These are phyloP conservation scores for Canis aureus DNA, from an alignment of 2,113 vertebrate species.

Conservation along the genomic window DNA sequence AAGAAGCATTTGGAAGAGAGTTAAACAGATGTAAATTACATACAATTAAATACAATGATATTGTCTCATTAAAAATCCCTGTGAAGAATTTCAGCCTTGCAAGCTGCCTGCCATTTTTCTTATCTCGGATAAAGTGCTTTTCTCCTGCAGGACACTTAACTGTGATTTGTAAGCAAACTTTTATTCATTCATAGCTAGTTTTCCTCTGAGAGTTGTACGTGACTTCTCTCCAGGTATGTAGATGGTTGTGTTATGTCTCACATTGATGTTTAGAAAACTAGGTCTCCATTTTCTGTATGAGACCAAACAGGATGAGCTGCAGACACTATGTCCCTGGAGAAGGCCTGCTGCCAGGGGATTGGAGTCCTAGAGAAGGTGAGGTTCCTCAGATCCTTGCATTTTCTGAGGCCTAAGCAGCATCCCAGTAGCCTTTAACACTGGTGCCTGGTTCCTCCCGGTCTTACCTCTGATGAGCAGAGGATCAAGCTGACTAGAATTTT, in stretches of 20 bases:
- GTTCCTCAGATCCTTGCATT: background rate
- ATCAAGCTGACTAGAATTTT: background rate
- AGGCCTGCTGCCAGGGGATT: background rate
- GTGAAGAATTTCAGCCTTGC: conserved; percentile 16
- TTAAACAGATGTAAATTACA: conserved; percentile 1
- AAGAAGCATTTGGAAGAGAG: background rate
- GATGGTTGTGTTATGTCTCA: conserved; percentile 11
- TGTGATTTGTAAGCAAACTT: conserved; percentile 31
- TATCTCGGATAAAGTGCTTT: background rate
- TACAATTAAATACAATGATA: background rate
- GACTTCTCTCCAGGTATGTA: background rate
- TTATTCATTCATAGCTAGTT: conserved; percentile 24
- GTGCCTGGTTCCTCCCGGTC: background rate
- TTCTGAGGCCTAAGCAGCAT: background rate
- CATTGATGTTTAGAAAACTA: background rate
- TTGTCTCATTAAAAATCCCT: background rate
- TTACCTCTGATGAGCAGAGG: background rate
- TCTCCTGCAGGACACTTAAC: background rate
- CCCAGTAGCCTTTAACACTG: background rate
- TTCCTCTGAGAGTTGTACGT: background rate
- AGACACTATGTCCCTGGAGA: background rate
- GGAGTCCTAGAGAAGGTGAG: background rate
- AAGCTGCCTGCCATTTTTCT: background rate
- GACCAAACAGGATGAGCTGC: background rate
- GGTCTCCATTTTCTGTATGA: background rate